These are phyloP conservation scores for Aporophyla nigra DNA, from an alignment of 2,888 invertebrate genomes.

Conservation along the genomic window DNA sequence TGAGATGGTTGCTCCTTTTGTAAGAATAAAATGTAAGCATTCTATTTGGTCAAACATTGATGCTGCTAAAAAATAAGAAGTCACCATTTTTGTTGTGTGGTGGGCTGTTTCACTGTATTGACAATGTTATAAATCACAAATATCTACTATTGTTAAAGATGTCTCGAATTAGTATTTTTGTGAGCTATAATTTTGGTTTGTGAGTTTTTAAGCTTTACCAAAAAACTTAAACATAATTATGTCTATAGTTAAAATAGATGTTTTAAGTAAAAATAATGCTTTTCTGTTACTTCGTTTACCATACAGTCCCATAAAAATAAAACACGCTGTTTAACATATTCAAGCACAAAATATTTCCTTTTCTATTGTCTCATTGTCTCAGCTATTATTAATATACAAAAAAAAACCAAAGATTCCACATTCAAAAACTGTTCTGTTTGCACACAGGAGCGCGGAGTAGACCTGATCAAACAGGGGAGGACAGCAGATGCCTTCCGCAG, in stretches of 20 bases:
- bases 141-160: no score
- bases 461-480: constrained; percentile 92
- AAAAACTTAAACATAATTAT: neutral
- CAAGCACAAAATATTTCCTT: neutral
- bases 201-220: neutral
- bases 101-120: no score
- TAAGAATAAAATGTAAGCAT: neutral
- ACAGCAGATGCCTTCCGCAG: constrained; percentile 93
- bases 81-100: neutral
- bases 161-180: neutral
- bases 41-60: no score
- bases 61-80: no score
- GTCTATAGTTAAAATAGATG: no score
- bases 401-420: neutral
- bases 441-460: constrained; percentile 89
- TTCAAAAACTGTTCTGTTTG: neutral
- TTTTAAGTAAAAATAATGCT: neutral
- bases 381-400: neutral
- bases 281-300: neutral
- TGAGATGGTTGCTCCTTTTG: neutral
- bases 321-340: constrained; percentile 4
- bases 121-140: no score
- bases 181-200: neutral
- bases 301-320: neutral
- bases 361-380: constrained; percentile 15